Conservation (phyloP, 2,888 invertebrate species). For the Terebella lapidaria region DNA sequence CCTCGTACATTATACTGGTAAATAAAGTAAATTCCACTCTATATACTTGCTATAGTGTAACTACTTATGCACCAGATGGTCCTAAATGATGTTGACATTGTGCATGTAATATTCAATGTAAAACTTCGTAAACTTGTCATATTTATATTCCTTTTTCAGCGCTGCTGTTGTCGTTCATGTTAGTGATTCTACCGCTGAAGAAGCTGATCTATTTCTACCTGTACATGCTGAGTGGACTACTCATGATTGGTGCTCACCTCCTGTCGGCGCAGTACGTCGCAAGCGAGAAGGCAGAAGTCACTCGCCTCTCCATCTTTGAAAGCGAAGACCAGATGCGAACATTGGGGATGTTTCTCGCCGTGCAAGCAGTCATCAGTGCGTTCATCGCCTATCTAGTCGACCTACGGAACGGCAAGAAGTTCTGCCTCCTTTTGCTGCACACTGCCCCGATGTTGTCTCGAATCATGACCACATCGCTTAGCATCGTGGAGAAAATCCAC, state of each 20-base stretch:
- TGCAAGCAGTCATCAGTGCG: constrained; percentile 49
- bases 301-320: constrained; percentile 25
- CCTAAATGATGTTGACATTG: no score
- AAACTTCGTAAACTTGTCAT: no score
- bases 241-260: constrained; percentile 54
- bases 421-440: constrained; percentile 51
- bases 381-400: constrained; percentile 52
- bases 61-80: no score
- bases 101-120: no score
- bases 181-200: constrained; percentile 55
- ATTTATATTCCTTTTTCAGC: constrained; percentile 5
- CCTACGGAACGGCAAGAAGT: constrained; percentile 33
- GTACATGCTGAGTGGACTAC: constrained; percentile 53
- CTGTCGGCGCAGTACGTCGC: constrained; percentile 54
- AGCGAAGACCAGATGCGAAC: constrained; percentile 38
- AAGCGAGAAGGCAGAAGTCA: constrained; percentile 31
- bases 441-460: constrained; percentile 56
- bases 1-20: no score
- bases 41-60: no score
- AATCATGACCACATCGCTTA: constrained; percentile 52
- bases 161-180: constrained; percentile 47
- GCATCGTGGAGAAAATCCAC: constrained; percentile 51
- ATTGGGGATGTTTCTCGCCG: constrained; percentile 43
- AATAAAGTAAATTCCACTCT: no score
- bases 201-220: constrained; percentile 56